phyloP scores from a whole-genome alignment of 1,140 invertebrate species.

The Cydia pomonella region DNA sequence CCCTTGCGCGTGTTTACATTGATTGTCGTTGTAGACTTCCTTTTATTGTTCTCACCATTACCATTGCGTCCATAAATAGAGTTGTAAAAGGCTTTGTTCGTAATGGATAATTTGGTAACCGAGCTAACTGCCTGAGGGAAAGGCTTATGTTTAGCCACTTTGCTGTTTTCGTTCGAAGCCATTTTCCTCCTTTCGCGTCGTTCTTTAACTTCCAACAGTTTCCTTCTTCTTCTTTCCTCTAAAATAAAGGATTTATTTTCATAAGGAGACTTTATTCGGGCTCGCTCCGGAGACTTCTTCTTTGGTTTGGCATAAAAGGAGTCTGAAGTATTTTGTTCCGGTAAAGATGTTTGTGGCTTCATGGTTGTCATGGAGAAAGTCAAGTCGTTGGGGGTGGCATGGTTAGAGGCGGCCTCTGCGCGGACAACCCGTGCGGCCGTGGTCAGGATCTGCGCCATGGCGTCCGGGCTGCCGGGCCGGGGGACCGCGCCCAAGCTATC shows the following conservation, averaged over 20 bases:
- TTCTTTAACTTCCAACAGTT: slow-evolving; percentile 66
- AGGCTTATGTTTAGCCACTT: slow-evolving; percentile 59
- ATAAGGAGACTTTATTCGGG: slow-evolving; percentile 72
- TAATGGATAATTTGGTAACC: slow-evolving; percentile 71
- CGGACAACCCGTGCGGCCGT: not conserved
- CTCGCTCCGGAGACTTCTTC: slow-evolving; percentile 56
- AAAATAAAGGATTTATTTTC: slow-evolving; percentile 64
- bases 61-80: slow-evolving; percentile 66
- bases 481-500: not conserved
- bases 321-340: slow-evolving; percentile 59
- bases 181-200: slow-evolving; percentile 65
- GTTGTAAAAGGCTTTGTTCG: slow-evolving; percentile 74
- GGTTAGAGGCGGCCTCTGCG: slow-evolving; percentile 36
- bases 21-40: slow-evolving; percentile 31
- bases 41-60: slow-evolving; percentile 25
- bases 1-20: slow-evolving; percentile 40
- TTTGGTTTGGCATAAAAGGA: slow-evolving; percentile 34
- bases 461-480: not conserved
- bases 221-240: slow-evolving; percentile 68
- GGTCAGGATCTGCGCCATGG: not conserved
- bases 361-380: slow-evolving; percentile 52
- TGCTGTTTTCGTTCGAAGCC: slow-evolving; percentile 56
- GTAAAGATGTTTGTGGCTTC: slow-evolving; percentile 51
- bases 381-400: slow-evolving; percentile 49
- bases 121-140: slow-evolving; percentile 61